Evolutionary conservation across 2,797 vertebrate genomes (phyloP), one percentile per base, ranked within the genome.

Genomic region (Darevskia nairensis): DNA sequence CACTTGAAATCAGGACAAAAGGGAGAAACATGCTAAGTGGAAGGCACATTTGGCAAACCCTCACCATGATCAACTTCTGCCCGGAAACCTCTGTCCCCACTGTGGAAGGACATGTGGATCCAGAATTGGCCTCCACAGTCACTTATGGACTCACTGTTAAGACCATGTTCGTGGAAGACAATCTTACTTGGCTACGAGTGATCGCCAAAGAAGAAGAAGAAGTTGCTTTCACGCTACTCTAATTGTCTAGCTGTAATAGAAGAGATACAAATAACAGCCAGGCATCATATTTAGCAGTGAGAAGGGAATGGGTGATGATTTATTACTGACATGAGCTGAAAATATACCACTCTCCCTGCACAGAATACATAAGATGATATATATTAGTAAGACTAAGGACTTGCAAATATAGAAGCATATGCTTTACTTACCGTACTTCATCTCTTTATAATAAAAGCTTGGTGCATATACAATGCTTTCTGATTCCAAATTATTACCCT

Each of bases 201-300:
- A 55, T 55, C 3, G 3, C 50, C 50, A 55, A 55, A 55, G 50
- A 80, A 87, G 79, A 55, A 55, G 50, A 55, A 55, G 50, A 80
- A 87, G 81, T 64, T 92, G n/a, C 0, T 8, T 76, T 80, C 81
- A 59, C 19, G 39, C 1, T 71, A 90, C 89, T 86, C 77, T 25
- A 61, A 88, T 87, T 17, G 89, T 81, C 64, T 41, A 0, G 61
- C 1, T 32, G 85, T 17, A 27, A 81, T 1, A 66, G 44, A 32
- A 10, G 0, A n/a, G 55, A n/a, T 66, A 77, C 59, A 85, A 44
- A 77, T 25, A 85, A 10, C 15, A 66, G 21, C 23, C 41, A 86
- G 76, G 64, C 41, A 27, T 79, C 10, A 32, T 69, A 13, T 66
- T n/a, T 66, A 66, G 17, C 8, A 29, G 72, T 41, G 32, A 85